Base-by-base conservation (phyloP, 1,140 invertebrate species). In the Micrasema longulum region DNA sequence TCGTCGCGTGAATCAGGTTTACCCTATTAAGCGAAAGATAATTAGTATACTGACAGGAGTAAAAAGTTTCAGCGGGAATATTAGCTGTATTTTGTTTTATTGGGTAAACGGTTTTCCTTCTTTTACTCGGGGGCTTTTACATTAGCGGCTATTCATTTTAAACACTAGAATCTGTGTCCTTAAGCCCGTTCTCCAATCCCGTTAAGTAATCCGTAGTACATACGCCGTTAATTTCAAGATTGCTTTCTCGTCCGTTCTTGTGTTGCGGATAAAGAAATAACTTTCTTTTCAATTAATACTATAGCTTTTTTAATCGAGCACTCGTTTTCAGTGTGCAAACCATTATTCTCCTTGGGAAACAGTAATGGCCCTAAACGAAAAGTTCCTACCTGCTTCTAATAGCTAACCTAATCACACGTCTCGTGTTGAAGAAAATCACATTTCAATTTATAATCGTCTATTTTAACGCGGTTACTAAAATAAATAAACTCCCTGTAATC, bases 221-320 rank as follows among this genome's bases (percentile, higher is more conserved):
- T 70, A 55, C 69, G 72, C 57, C 62, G 67, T 69, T 75, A 72
- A 75, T 75, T 75, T 75, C 70, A 70, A 75, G 74, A 75, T 75
- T 75, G 74, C 70, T 75, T 75, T 72, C 70, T 67, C 68, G 69
- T 68, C 65, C 35, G 50, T 47, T 31, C 68, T 63, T 64, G 68
- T 74, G 64, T 74, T 68, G 73, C 57, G 68, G 69, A 66, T 67
- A 53, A 47, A 38, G 53, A 47, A 65, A 74, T 63, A 69, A 74
- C 65, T 52, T 68, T 53, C 65, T 68, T 68, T 55, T 55, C 50
- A 68, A 68, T 68, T 68, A 68, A 68, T 68, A 68, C 36, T 22
- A 41, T 22, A 68, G 50, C 65, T 41, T 68, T 68, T 68, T 68
- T 66, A 66, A 66, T 66, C 63, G 63, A 36, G 63, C 26, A 47